phyloP scores from a whole-genome alignment of 2,888 invertebrate species.

The Tetheella fluctuosa region DNA sequence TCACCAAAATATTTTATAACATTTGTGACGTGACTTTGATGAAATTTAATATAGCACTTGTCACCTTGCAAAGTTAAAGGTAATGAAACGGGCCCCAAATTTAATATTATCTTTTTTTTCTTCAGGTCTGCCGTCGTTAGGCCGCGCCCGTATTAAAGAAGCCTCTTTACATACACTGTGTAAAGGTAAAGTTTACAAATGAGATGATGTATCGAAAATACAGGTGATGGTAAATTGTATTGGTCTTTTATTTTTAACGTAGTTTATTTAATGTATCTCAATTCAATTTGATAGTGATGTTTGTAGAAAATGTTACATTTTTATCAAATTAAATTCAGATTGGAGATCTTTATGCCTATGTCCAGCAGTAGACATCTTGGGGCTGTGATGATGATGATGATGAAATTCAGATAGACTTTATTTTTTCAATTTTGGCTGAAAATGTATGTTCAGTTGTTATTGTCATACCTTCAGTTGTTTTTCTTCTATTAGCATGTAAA shows the following conservation, averaged over 20 bases:
- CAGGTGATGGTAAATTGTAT: not conserved
- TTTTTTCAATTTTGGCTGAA: too few species aligned
- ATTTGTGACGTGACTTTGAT: slow-evolving; percentile 13
- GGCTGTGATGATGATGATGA: too few species aligned
- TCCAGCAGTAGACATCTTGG: too few species aligned
- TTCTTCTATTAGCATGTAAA: not conserved
- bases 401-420: too few species aligned
- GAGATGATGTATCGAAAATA: not conserved
- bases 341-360: too few species aligned
- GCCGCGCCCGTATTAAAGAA: slow-evolving; percentile 16
- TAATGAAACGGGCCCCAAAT: slow-evolving; percentile 21
- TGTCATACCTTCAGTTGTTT: too few species aligned
- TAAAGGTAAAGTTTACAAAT: not conserved
- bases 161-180: not conserved
- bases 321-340: too few species aligned
- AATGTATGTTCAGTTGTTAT: too few species aligned
- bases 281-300: too few species aligned
- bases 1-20: slow-evolving; percentile 7
- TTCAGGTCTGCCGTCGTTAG: slow-evolving; percentile 21
- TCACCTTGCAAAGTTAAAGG: slow-evolving; percentile 17
- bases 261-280: not conserved
- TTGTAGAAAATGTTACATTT: too few species aligned
- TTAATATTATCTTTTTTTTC: slow-evolving; percentile 21
- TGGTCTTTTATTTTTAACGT: not conserved
- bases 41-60: slow-evolving; percentile 20